phyloP scores from a whole-genome alignment of 2,888 invertebrate genomes.

The Cryptus viduatorius region DNA sequence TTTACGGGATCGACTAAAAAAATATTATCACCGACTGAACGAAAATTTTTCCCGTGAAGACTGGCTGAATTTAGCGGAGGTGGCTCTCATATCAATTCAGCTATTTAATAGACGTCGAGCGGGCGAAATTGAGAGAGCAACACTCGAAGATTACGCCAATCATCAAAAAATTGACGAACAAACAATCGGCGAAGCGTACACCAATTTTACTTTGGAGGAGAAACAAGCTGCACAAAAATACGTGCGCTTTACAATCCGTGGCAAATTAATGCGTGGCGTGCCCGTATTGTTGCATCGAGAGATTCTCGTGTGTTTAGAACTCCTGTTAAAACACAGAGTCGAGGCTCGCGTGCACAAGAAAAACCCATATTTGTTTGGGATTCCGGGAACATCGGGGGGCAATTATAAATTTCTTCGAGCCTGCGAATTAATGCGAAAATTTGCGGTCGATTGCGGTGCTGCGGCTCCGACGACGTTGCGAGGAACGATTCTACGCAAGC shows the following conservation, averaged over 20 bases:
- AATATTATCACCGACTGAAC: constrained; percentile 34
- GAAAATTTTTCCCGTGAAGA: constrained; percentile 20
- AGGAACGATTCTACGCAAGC: constrained; percentile 68
- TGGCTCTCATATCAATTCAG: constrained; percentile 49
- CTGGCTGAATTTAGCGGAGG: constrained; percentile 53
- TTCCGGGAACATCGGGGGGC: constrained; percentile 49
- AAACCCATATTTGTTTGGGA: constrained; percentile 67
- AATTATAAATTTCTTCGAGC: constrained; percentile 60
- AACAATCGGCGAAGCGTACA: constrained; percentile 39
- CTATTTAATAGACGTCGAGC: constrained; percentile 70
- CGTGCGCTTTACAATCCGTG: constrained; percentile 55
- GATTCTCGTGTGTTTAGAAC: constrained; percentile 38
- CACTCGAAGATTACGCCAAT: constrained; percentile 59
- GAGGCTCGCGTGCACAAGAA: constrained; percentile 38
- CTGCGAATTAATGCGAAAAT: constrained; percentile 63
- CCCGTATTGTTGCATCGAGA: constrained; percentile 58
- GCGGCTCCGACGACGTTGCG: constrained; percentile 63
- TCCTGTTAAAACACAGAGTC: constrained; percentile 52
- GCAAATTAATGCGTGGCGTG: constrained; percentile 60
- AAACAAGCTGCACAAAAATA: constrained; percentile 43
- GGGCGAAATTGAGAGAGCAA: constrained; percentile 67
- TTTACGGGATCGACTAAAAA: constrained; percentile 36
- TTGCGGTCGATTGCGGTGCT: constrained; percentile 59
- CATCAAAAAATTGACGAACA: constrained; percentile 44
- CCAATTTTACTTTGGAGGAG: constrained; percentile 30